Percentiles rank a stretch among this genome's conserved stretches.
These are phyloP conservation scores for Acanthopleura granulata DNA, from an alignment of 2,888 invertebrate genomes.

Conservation along the genomic window DNA sequence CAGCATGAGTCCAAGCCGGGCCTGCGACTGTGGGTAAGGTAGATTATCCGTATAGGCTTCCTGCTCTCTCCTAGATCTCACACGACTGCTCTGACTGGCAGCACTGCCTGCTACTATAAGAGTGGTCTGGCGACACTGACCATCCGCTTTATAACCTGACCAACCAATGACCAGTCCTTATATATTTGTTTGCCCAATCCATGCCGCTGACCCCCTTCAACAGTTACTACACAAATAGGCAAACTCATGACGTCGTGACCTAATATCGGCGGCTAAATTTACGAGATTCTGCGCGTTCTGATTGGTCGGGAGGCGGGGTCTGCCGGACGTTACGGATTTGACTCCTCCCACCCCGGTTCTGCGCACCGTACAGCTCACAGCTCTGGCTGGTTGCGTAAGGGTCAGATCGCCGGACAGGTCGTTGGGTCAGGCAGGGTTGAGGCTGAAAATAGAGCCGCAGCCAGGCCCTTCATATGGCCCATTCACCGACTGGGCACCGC, in stretches of 20 bases:
- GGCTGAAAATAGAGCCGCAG: not conserved
- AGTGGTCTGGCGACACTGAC: slow-evolving; percentile 15
- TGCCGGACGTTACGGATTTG: not conserved
- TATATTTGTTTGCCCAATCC: slow-evolving; percentile 47
- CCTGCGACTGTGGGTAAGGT: too few relatives aligned
- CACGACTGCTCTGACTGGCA: not conserved
- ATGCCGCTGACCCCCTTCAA: slow-evolving; percentile 53
- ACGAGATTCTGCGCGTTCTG: not conserved
- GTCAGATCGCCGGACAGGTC: not conserved
- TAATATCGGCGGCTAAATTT: slow-evolving; percentile 14
- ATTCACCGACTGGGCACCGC: not conserved
- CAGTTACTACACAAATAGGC: slow-evolving; percentile 50
- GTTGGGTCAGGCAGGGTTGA: slow-evolving; percentile 12
- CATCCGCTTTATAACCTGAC: slow-evolving; percentile 33
- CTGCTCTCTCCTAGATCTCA: too few relatives aligned
- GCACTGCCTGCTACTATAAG: slow-evolving; percentile 3
- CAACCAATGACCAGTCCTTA: slow-evolving; percentile 54
- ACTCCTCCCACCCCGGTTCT: not conserved
- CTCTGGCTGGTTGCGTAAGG: slow-evolving; percentile 13
- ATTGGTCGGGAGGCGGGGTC: not conserved
- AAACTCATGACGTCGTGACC: slow-evolving; percentile 20
- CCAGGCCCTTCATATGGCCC: not conserved
- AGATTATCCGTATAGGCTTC: too few relatives aligned
- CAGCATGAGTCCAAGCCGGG: too few relatives aligned
- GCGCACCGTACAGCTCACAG: not conserved